phyloP scores from a whole-genome alignment of 2,113 vertebrate species.

The Oncorhynchus tshawytscha region DNA sequence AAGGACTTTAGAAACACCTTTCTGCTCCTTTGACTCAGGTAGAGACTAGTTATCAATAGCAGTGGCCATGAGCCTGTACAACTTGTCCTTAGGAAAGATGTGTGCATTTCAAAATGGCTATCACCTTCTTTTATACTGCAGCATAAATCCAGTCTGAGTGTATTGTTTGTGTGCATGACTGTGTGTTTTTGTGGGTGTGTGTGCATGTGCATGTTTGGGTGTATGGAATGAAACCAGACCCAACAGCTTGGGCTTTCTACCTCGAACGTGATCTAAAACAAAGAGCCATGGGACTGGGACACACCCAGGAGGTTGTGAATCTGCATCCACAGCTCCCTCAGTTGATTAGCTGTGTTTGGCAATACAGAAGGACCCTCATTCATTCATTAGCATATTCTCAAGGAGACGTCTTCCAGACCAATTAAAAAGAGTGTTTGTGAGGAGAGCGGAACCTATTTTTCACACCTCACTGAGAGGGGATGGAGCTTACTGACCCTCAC shows the following conservation, averaged over 20 bases:
- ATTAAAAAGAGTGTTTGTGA: conserved; percentile 58
- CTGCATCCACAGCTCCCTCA: conserved; percentile 52
- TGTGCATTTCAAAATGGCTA: conserved; percentile 40
- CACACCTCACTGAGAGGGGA: background rate
- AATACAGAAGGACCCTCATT: conserved; percentile 57
- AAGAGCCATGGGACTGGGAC: conserved; percentile 43
- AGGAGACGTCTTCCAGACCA: conserved; percentile 65
- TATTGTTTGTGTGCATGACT: background rate
- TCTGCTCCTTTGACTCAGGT: background rate
- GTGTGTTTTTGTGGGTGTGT: background rate
- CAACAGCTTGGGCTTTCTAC: conserved; percentile 65
- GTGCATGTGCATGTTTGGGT: background rate
- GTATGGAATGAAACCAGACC: conserved; percentile 50
- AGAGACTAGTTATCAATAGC: conserved; percentile 33
- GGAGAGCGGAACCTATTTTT: background rate
- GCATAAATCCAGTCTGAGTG: conserved; percentile 19
- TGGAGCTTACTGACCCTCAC: too few species aligned
- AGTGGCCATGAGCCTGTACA: conserved; percentile 13
- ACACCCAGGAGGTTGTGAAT: conserved; percentile 31
- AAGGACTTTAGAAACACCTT: background rate
- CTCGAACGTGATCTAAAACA: conserved; percentile 64
- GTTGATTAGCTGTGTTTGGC: conserved; percentile 71
- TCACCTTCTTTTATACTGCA: conserved; percentile 21
- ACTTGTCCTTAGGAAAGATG: conserved; percentile 29
- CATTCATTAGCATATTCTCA: conserved; percentile 74